Base-by-base conservation (phyloP, 2,888 invertebrate genomes). In the Unio pictorum region DNA sequence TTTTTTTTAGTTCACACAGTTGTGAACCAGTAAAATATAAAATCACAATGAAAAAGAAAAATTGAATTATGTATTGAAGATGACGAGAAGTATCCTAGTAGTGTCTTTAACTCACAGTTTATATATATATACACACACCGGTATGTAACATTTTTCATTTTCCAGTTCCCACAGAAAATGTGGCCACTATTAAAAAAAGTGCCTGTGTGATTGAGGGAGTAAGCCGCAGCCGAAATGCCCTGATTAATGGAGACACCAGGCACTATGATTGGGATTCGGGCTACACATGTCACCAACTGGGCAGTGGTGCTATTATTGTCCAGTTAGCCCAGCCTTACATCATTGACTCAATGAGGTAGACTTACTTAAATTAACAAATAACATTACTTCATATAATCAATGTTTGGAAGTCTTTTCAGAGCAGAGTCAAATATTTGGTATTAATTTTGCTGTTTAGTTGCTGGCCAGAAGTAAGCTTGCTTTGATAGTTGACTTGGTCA, bases 221-320 rank as follows among this genome's bases (percentile, higher is more conserved):
- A 15, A 93, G 93, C 86, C 94, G 99, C 18, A 95, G 95, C 63
- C 93, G 98, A 79, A 98, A 99, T 92, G 96, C 97, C 1, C 92
- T 99, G 18, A 93, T 99, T 72, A 98, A 99, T 92, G 99, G 99
- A 20, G 97, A 99, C 90, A 95, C 94, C 68, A 93, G 94, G 85
- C 95, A 95, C 91, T 99, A 99, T 91, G 98, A 99, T 92, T 99
- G 98, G 98, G 99, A 99, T 91, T 95, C 95, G 68, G 98, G 98
- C 76, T 99, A 98, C 91, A 98, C 98, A 6, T 98, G 98, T 90
- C 98, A 98, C 79, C 98, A 98, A 91, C 84, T 90, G 67, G 90
- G 90, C 55, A 89, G 96, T 80, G 98, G 99, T 71, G 94, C 96
- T 81, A 98, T 99, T 87, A 93, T 97, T 83, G 95, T 99, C 74